phyloP scores from a whole-genome alignment of 2,797 vertebrate species.

The Macropodus opercularis region DNA sequence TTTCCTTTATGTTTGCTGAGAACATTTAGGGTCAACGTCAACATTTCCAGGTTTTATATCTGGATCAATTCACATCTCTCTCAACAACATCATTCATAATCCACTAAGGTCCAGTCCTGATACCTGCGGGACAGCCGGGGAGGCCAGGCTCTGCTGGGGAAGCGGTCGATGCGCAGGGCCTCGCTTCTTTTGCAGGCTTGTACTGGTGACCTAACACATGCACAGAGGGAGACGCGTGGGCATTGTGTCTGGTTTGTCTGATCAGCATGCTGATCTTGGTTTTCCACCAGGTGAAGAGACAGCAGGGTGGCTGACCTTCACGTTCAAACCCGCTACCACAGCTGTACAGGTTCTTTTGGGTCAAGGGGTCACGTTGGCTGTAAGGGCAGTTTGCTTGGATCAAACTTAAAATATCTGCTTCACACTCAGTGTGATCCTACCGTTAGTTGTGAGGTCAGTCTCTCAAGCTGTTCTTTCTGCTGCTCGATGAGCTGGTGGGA shows the following conservation, averaged over 20 bases:
- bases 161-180: conserved; percentile 55
- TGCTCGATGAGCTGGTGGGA: conserved; percentile 85
- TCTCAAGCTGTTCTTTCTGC: conserved; percentile 89
- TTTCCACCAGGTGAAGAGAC: too few relatives aligned
- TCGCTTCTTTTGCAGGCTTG: conserved; percentile 75
- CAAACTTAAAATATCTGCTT: neutral
- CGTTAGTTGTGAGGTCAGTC: conserved; percentile 85
- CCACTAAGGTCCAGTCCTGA: neutral
- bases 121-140: conserved; percentile 80
- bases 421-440: conserved; percentile 71
- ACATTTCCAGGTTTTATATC: too few relatives aligned
- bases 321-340: too few relatives aligned
- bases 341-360: too few relatives aligned
- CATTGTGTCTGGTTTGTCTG: too few relatives aligned
- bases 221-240: neutral
- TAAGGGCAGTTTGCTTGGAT: neutral
- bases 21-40: too few relatives aligned
- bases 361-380: neutral
- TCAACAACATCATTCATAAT: too few relatives aligned
- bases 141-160: conserved; percentile 73
- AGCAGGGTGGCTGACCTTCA: too few relatives aligned
- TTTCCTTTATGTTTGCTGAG: too few relatives aligned
- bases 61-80: too few relatives aligned
- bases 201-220: conserved; percentile 35
- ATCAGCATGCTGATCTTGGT: too few relatives aligned